phyloP scores from a whole-genome alignment of 2,797 vertebrate genomes.

The Malacoraja senta region DNA sequence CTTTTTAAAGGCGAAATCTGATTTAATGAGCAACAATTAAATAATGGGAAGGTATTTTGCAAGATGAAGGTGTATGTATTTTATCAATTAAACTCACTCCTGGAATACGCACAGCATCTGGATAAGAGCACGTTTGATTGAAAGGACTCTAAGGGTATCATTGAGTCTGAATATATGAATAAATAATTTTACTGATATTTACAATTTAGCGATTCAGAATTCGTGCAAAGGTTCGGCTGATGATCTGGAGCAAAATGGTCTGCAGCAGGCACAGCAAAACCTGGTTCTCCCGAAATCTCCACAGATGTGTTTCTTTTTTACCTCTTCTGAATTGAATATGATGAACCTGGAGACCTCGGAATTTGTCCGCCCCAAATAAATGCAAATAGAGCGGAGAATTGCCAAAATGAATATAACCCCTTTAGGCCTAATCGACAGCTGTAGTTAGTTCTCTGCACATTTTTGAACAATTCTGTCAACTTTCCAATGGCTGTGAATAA shows the following conservation, averaged over 20 bases:
- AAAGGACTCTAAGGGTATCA: not conserved
- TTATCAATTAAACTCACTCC: constrained; percentile 33
- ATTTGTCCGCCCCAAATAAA: not conserved
- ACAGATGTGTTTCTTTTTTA: not conserved
- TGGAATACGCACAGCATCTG: constrained; percentile 15
- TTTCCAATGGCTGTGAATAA: not conserved
- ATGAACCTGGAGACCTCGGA: not conserved
- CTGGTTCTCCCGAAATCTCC: not conserved
- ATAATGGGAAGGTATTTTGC: not conserved
- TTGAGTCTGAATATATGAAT: constrained; percentile 36
- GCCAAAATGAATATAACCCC: not conserved
- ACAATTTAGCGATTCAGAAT: not conserved
- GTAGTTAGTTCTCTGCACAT: not conserved
- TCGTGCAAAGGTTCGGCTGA: not conserved
- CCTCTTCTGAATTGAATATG: too few relatives aligned
- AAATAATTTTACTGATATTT: constrained; percentile 25
- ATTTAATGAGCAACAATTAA: not conserved
- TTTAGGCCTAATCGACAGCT: not conserved
- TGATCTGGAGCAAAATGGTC: not conserved
- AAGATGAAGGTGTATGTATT: not conserved
- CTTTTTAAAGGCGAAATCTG: not conserved
- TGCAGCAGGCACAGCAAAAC: not conserved
- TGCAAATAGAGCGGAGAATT: not conserved
- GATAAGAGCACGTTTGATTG: constrained; percentile 34
- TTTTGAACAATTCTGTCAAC: not conserved